Evolutionary conservation across 2,888 invertebrate genomes (phyloP).

Genomic region (Liopterus haemorrhoidalis): DNA sequence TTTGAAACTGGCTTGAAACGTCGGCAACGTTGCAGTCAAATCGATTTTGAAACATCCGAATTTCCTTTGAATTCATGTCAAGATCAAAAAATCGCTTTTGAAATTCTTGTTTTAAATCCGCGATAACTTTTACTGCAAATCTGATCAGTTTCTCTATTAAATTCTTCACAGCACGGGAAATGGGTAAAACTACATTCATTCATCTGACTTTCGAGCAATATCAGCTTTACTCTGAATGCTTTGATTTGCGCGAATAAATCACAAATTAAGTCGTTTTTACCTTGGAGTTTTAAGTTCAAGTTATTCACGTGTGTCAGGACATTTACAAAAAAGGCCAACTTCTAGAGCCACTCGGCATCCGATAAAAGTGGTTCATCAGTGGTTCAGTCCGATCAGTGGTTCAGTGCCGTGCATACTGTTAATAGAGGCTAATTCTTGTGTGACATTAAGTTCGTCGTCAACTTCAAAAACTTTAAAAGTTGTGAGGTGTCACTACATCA

Average conservation of each 20-base stretch:
- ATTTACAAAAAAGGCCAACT: no score
- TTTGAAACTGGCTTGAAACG: constrained; percentile 7
- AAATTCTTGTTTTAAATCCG: constrained; percentile 10
- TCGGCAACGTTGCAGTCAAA: constrained; percentile 11
- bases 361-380: no score
- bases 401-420: constrained; percentile 12
- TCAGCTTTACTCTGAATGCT: constrained; percentile 14
- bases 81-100: constrained; percentile 12
- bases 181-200: constrained; percentile 13
- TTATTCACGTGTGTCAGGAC: constrained; percentile 12
- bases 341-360: no score
- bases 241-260: constrained; percentile 12
- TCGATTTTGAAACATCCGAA: constrained; percentile 13
- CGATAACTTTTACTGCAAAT: constrained; percentile 12
- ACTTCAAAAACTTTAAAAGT: constrained; percentile 11
- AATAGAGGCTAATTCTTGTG: constrained; percentile 12
- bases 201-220: constrained; percentile 14
- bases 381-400: no score
- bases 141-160: constrained; percentile 8
- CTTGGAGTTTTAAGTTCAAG: constrained; percentile 16
- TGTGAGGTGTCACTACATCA: no score
- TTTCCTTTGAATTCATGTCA: constrained; percentile 8
- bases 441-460: constrained; percentile 14
- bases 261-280: constrained; percentile 13
- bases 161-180: constrained; percentile 11